Evolutionary conservation across 2,888 invertebrate species (phyloP).

Genomic region (Leptarthrus brevirostris): DNA sequence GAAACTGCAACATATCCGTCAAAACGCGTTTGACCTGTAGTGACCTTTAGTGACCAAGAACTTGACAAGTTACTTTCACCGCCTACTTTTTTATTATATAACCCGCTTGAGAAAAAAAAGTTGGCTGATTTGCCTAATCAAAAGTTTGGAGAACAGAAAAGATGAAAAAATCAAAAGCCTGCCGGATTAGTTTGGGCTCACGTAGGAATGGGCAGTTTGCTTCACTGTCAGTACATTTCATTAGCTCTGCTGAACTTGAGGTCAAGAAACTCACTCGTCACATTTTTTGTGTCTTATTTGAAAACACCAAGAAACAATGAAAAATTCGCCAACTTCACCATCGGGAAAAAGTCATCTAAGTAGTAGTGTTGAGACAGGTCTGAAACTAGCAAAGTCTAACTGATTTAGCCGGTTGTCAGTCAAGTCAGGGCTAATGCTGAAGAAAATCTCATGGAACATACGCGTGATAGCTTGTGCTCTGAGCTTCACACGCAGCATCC

Average conservation of each 20-base stretch:
- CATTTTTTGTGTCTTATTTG: constrained; percentile 1
- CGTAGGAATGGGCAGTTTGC: neutral
- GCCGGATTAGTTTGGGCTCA: neutral
- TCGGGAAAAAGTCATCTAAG: neutral
- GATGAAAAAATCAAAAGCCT: neutral
- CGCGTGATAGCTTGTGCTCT: neutral
- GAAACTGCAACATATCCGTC: neutral
- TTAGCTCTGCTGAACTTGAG: neutral
- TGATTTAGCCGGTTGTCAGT: constrained; percentile 24
- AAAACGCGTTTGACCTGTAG: neutral
- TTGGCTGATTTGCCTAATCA: neutral
- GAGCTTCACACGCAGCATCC: neutral
- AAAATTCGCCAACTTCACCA: neutral
- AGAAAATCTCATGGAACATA: neutral
- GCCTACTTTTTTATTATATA: constrained; percentile 25
- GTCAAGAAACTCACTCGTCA: constrained; percentile 23
- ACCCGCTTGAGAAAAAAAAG: neutral
- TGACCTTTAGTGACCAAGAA: constrained; percentile 19
- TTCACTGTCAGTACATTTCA: neutral
- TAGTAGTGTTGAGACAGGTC: constrained; percentile 33
- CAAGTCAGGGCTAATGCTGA: neutral
- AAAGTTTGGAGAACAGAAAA: neutral
- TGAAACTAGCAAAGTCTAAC: constrained; percentile 27
- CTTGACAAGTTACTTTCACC: constrained; percentile 32
- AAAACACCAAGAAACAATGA: neutral